These are phyloP conservation scores for Carcinoscorpius rotundicauda DNA, from an alignment of 1,140 invertebrate genomes.

Conservation along the genomic window DNA sequence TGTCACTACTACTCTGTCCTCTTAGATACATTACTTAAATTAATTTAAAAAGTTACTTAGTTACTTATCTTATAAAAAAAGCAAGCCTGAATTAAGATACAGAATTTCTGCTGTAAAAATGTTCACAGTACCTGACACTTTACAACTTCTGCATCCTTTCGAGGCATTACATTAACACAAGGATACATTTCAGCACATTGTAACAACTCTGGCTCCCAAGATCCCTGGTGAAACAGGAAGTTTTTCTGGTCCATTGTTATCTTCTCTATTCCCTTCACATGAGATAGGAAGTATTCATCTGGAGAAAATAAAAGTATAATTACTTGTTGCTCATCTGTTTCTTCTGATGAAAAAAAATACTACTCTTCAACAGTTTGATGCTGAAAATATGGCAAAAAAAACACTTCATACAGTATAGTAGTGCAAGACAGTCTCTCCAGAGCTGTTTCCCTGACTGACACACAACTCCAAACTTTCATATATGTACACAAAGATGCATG, in stretches of 20 bases:
- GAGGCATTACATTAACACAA: slow-evolving; percentile 49
- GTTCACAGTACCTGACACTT: slow-evolving; percentile 19
- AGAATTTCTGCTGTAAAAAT: neutral
- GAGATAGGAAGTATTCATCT: slow-evolving; percentile 79
- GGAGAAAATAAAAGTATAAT: slow-evolving; percentile 28
- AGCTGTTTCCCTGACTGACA: too few species aligned
- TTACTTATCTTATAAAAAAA: too few species aligned
- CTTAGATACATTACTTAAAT: too few species aligned
- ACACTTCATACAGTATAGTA: too few species aligned
- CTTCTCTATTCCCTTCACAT: slow-evolving; percentile 71
- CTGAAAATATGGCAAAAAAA: neutral
- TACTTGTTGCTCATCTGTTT: neutral
- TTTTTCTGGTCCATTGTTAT: slow-evolving; percentile 58
- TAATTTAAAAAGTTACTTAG: too few species aligned
- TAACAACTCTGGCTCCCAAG: slow-evolving; percentile 43
- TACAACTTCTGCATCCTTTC: slow-evolving; percentile 17
- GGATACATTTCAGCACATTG: slow-evolving; percentile 61
- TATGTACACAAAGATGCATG: too few species aligned
- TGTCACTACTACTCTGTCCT: too few species aligned
- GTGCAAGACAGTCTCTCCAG: too few species aligned
- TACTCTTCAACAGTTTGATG: neutral
- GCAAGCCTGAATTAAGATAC: neutral
- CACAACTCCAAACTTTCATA: too few species aligned
- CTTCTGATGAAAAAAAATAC: neutral
- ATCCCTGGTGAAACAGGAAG: slow-evolving; percentile 48